Evolutionary conservation across 2,113 vertebrate genomes (phyloP), one percentile per base, ranked within the genome.

Genomic region (Prionailurus bengalensis): DNA sequence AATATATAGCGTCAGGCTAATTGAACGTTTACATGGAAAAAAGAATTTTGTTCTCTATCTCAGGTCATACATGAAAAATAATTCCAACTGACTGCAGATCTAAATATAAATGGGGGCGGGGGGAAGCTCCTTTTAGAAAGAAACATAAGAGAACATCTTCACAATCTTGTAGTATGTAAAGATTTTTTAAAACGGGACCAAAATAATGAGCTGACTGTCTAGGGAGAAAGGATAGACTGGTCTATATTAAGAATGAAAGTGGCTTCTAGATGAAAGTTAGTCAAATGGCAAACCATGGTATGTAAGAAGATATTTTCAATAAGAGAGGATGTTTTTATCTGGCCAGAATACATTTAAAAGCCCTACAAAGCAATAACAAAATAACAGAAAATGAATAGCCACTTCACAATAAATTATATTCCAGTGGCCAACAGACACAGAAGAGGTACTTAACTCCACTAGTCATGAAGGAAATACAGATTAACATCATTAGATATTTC

Each of bases 341-440:
- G 39, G n/a, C 63, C 70, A 78, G 51, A 92, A 89, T 88, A 70
- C 31, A 31, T 78, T 96, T 83, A 45, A 95, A 95, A 84, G 7
- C 17, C 23, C 23, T 83, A 83, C n/a, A 55, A 88, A n/a, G 84
- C 63, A 85, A 48, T 45, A 79, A 79, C 66, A 76, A 48, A 70
- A 78, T 53, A 39, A 92, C 51, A 45, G 80, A 48, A 91, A 83
- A 78, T 58, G 29, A 85, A 58, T 14, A 74, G 25, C 17, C 0
- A 84, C 29, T 55, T 86, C 23, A 74, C 19, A 74, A 55, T 53
- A 81, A 66, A 58, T 39, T 27, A 29, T 31, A 82, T 73, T 45
- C 66, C 70, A 78, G 68, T 21, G 70, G 39, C 33, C 39, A 88
- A 19, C 7, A 95, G 83, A 70, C 15, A 78, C 27, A 87, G 61